These are phyloP conservation scores for Ameiurus melas DNA, from an alignment of 2,113 vertebrate species.

Conservation along the genomic window DNA sequence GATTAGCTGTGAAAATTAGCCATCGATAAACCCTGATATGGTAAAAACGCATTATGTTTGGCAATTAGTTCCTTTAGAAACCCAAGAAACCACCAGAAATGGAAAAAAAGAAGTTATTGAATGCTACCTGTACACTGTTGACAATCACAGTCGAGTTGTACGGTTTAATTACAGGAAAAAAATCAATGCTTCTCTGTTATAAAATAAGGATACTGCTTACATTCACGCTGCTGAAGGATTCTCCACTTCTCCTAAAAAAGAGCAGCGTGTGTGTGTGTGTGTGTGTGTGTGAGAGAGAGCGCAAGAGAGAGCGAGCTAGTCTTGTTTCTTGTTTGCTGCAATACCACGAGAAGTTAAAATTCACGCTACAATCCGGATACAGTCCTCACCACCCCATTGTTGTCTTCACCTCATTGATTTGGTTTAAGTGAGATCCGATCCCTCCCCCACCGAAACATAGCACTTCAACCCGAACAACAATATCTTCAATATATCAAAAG, in stretches of 20 bases:
- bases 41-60: slow-evolving; percentile 58
- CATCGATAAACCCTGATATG: slow-evolving; percentile 52
- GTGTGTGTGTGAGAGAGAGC: background rate
- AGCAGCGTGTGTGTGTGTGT: background rate
- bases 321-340: slow-evolving; percentile 1
- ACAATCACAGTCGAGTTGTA: slow-evolving; percentile 2
- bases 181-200: background rate
- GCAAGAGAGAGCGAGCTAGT: background rate
- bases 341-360: background rate
- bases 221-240: background rate
- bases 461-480: background rate
- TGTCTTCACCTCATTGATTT: background rate
- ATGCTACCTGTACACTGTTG: background rate
- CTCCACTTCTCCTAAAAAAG: background rate
- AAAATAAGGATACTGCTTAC: slow-evolving; percentile 17
- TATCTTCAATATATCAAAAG: background rate
- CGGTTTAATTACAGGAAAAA: background rate
- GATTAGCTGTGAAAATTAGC: slow-evolving; percentile 37
- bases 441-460: background rate
- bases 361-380: background rate
- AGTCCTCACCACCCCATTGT: background rate
- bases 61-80: slow-evolving; percentile 57
- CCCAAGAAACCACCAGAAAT: slow-evolving; percentile 46
- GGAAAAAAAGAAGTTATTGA: slow-evolving; percentile 14
- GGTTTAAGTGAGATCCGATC: background rate